Evolutionary conservation across 2,888 invertebrate genomes (phyloP).

Genomic region (Aporophyla lueneburgensis): DNA sequence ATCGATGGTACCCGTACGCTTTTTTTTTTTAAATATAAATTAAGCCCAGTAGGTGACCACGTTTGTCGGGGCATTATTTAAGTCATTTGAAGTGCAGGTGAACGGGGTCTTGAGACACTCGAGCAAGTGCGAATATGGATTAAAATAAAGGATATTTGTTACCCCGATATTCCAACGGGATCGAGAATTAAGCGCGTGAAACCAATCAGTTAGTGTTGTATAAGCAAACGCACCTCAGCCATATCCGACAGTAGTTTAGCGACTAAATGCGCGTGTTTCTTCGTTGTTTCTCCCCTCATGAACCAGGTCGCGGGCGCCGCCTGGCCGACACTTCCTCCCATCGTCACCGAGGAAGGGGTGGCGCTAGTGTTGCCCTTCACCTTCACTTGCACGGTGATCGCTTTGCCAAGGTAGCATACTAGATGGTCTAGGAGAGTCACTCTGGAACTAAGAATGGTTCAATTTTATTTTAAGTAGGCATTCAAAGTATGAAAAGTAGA

Average conservation of each 20-base stretch:
- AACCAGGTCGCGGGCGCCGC: constrained; percentile 93
- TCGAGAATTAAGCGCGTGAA: too few species aligned
- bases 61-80: too few species aligned
- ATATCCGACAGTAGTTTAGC: constrained; percentile 97
- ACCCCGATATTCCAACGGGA: too few species aligned
- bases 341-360: constrained; percentile 87
- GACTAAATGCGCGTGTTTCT: constrained; percentile 96
- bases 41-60: too few species aligned
- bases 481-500: neutral
- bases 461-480: neutral
- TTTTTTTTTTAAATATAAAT: too few species aligned
- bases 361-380: constrained; percentile 84
- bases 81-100: too few species aligned
- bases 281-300: constrained; percentile 95
- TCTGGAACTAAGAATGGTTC: constrained; percentile 77
- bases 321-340: constrained; percentile 87
- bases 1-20: too few species aligned
- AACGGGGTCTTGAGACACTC: too few species aligned
- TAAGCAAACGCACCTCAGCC: constrained; percentile 92
- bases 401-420: constrained; percentile 97
- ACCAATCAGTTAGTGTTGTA: too few species aligned
- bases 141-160: too few species aligned
- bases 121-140: too few species aligned
- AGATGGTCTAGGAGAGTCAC: constrained; percentile 97
- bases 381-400: constrained; percentile 97